phyloP scores from a whole-genome alignment of 1,140 invertebrate genomes.

The Rhynchophorus ferrugineus region DNA sequence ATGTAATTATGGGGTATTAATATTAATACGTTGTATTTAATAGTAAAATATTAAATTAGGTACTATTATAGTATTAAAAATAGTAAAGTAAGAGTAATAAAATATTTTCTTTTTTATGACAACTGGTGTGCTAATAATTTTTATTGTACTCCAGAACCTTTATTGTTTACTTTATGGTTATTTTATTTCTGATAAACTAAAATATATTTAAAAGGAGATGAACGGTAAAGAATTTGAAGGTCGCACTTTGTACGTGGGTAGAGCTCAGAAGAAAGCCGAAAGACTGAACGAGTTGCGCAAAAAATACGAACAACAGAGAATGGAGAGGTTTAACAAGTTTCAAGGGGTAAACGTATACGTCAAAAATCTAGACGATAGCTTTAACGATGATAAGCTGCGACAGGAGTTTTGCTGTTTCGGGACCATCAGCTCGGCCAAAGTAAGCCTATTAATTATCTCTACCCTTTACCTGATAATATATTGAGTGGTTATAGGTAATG shows the following conservation, averaged over 20 bases:
- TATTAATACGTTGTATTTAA: too few relatives aligned
- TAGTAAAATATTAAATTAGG: too few relatives aligned
- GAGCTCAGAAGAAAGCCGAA: conserved; percentile 98
- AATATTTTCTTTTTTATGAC: too few relatives aligned
- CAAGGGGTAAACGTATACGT: conserved; percentile 73
- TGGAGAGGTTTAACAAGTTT: conserved; percentile 85
- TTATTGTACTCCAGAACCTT: too few relatives aligned
- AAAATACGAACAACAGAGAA: conserved; percentile 90
- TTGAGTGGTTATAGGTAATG: conserved; percentile 66
- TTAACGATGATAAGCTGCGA: conserved; percentile 90
- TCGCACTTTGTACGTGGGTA: conserved; percentile 82
- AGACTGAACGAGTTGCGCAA: conserved; percentile 92
- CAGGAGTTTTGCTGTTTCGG: conserved; percentile 93
- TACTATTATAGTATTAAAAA: too few relatives aligned
- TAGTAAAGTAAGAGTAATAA: too few relatives aligned
- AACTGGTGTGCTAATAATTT: too few relatives aligned
- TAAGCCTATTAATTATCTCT: too few relatives aligned
- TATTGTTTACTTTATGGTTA: too few relatives aligned
- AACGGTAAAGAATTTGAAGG: conserved; percentile 82
- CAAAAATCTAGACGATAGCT: conserved; percentile 79
- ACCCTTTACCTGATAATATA: too few relatives aligned
- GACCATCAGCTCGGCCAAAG: conserved; percentile 96
- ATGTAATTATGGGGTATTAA: too few relatives aligned
- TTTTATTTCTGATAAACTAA: too few relatives aligned
- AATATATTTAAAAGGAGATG: conserved; percentile 56